These are phyloP conservation scores for Peromyscus leucopus DNA, from an alignment of 2,113 vertebrate species.

Conservation along the genomic window DNA sequence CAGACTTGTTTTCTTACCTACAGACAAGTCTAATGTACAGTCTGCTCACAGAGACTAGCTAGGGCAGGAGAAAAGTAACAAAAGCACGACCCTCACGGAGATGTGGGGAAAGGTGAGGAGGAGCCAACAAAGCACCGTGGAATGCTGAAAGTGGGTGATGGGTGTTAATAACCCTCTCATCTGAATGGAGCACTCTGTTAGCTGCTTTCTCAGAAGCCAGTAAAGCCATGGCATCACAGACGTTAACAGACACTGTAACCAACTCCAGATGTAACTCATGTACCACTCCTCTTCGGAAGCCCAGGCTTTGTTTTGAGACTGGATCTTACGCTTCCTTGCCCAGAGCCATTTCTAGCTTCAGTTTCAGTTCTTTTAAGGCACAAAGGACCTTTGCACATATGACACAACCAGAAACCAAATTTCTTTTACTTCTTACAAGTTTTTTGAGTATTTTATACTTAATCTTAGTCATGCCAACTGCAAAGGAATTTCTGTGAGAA, in stretches of 20 bases:
- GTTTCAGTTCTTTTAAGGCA: neutral
- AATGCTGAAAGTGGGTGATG: neutral
- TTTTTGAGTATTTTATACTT: slow-evolving; percentile 11
- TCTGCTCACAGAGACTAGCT: neutral
- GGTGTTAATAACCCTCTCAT: neutral
- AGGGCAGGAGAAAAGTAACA: slow-evolving; percentile 29
- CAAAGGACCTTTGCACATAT: neutral
- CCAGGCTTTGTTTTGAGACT: neutral
- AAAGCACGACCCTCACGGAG: neutral
- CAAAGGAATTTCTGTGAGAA: slow-evolving; percentile 40
- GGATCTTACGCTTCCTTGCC: neutral
- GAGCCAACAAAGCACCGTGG: neutral
- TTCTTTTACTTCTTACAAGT: neutral
- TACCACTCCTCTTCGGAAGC: neutral
- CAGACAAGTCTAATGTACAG: neutral
- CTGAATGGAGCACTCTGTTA: neutral
- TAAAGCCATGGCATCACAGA: slow-evolving; percentile 40
- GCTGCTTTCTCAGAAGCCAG: neutral
- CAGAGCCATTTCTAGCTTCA: neutral
- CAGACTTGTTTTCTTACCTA: neutral
- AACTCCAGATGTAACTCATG: neutral
- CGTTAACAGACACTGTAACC: neutral
- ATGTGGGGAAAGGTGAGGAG: slow-evolving; percentile 10
- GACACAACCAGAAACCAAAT: neutral
- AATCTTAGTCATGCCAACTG: neutral